These are phyloP conservation scores for Anguilla japonica DNA, from an alignment of 2,113 vertebrate genomes.

Conservation along the genomic window DNA sequence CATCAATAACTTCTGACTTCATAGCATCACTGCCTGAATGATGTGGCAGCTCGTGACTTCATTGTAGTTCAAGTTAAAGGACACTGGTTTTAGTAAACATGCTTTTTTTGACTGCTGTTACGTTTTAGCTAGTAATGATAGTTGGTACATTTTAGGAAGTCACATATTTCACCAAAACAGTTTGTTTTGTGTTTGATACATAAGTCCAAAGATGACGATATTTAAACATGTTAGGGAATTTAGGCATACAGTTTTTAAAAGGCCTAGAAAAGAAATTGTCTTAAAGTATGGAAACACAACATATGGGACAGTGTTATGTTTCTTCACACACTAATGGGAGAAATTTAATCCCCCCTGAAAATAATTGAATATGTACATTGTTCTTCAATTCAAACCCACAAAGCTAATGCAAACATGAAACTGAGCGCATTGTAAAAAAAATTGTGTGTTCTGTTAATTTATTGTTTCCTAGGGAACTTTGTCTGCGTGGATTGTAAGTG, in stretches of 20 bases:
- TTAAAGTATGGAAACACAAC: neutral
- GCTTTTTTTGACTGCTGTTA: neutral
- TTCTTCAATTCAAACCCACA: conserved; percentile 54
- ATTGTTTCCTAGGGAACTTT: conserved; percentile 60
- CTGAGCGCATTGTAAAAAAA: conserved; percentile 40
- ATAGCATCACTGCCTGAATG: conserved; percentile 34
- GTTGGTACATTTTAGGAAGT: neutral
- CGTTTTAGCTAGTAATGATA: neutral
- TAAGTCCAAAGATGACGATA: conserved; percentile 33
- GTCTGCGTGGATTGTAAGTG: conserved; percentile 70
- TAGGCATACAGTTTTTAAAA: neutral
- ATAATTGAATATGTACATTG: conserved; percentile 28
- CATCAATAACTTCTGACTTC: neutral
- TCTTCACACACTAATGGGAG: neutral
- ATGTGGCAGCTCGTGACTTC: conserved; percentile 33
- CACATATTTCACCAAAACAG: conserved; percentile 31
- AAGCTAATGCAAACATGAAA: conserved; percentile 47
- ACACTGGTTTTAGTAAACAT: neutral
- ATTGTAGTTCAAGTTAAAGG: conserved; percentile 6
- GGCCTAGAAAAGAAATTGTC: neutral
- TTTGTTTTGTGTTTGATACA: conserved; percentile 43
- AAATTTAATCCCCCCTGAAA: neutral
- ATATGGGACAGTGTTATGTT: neutral
- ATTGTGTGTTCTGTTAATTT: conserved; percentile 58
- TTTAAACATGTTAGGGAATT: neutral